phyloP scores from a whole-genome alignment of 2,888 invertebrate genomes.

The Cryptocheilus praepositus region DNA sequence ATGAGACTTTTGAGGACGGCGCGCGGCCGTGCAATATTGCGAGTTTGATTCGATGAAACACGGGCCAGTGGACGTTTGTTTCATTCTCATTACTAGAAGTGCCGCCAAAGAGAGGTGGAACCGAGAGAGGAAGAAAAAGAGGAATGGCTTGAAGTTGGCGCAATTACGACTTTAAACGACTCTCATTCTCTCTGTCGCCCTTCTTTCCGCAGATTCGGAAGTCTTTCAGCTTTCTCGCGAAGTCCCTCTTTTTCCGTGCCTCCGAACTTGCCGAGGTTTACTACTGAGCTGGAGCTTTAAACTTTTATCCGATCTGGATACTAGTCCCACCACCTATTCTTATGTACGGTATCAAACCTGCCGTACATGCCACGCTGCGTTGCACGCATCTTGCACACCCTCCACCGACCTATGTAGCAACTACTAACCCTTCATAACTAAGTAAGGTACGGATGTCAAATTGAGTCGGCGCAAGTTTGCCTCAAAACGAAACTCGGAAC shows the following conservation, averaged over 20 bases:
- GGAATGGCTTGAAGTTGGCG: conserved; percentile 23
- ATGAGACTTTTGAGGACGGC: conserved; percentile 3
- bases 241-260: background rate
- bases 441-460: conserved; percentile 26
- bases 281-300: conserved; percentile 32
- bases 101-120: conserved; percentile 25
- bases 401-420: conserved; percentile 12
- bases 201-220: background rate
- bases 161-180: conserved; percentile 30
- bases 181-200: conserved; percentile 8
- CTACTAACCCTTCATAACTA: background rate
- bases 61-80: conserved; percentile 26
- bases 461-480: conserved; percentile 30
- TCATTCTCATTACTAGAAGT: conserved; percentile 39
- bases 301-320: conserved; percentile 33
- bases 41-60: conserved; percentile 21
- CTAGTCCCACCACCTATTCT: conserved; percentile 5
- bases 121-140: conserved; percentile 21
- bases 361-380: no score
- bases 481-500: conserved; percentile 29
- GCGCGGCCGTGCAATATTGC: conserved; percentile 29
- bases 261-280: conserved; percentile 35
- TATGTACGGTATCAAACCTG: background rate
- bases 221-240: no score
- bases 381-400: background rate